Evolutionary conservation across 2,113 vertebrate species (phyloP), one percentile per base, ranked within the genome.

Genomic region (Fregetta grallaria): DNA sequence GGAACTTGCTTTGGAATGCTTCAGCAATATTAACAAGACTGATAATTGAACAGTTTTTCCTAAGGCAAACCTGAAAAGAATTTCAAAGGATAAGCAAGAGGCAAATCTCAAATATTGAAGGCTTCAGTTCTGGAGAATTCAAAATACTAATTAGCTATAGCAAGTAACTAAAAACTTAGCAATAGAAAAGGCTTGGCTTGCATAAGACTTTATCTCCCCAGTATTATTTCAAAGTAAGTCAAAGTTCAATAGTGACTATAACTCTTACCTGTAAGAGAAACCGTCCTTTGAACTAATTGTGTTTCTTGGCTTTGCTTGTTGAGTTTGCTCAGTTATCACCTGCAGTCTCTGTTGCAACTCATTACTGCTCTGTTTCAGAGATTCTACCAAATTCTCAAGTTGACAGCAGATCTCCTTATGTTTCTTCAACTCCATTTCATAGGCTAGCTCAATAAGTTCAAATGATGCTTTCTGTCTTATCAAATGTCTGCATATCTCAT

Each of bases 401-500:
- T 98, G 98, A 67, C 75, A 84, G 80, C 95, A 76, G 65, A 98
- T 92, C 8, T 80, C 97, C 94, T 91, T 96, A 58, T 98, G 98
- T 49, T 96, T 98, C 83, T 97, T 98, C 68, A 98, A 88, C 95
- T 99, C 99, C 85, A 98, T 96, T 96, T 99, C 98, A 96, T 96
- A 99, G 49, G 97, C 98, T 79, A 99, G 92, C 53, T 98, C 98
- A 56, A 99, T 86, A 90, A 99, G 96, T 42, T 99, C 99, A 95
- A 99, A 99, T 13, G 98, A 99, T 10, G 98, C 98, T 90, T 98
- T 99, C 94, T 99, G 99, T 58, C 98, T 98, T 77, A 99, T 97
- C 40, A 99, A 96, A 90, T 99, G 98, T 93, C 98, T 97, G 36
- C 98, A 97, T 77, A 99, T 97, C 91, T 99, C 97, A 78, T 98